Base-by-base conservation (phyloP, 1,140 invertebrate species). In the Platyura marginata region DNA sequence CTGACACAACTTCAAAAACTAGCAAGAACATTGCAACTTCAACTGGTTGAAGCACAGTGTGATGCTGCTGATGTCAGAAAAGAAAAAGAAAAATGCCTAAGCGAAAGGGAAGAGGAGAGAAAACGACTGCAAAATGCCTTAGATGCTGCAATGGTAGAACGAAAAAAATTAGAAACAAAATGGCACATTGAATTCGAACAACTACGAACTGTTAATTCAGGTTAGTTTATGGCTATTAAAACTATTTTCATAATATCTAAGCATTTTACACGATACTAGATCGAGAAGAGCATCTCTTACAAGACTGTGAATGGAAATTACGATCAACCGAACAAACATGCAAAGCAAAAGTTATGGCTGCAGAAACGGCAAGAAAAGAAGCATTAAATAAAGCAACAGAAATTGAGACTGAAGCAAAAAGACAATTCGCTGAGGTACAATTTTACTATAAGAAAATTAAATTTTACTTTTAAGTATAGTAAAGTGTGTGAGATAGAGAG, bases 221-320 rank as follows among this genome's bases (percentile, higher is more conserved):
- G 57, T 58, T 21, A 38, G 20, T n/a, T n/a, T n/a, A n/a, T n/a
- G n/a, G n/a, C n/a, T n/a, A n/a, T n/a, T n/a, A n/a, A n/a, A n/a
- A n/a, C n/a, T n/a, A n/a, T n/a, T n/a, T n/a, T n/a, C n/a, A n/a
- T n/a, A n/a, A n/a, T n/a, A n/a, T n/a, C n/a, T n/a, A n/a, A n/a
- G n/a, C n/a, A n/a, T n/a, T n/a, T n/a, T n/a, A n/a, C n/a, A n/a
- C n/a, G 18, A 4, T 39, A 49, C 61, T 63, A 46, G 57, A 70
- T 18, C 65, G 72, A 43, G 74, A 78, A 52, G 71, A 75, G 43
- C 66, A 71, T 47, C 54, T 77, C 16, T 57, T 78, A 51, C 70
- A 75, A 41, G 76, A 79, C 53, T 77, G 75, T 47, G 76, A 79
- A 57, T 77, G 75, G 73, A 75, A 78, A 52, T 51, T 79, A 23